These are phyloP conservation scores for Caenorhabditis imperialis DNA, from an alignment of 2,888 invertebrate genomes.

Conservation along the genomic window DNA sequence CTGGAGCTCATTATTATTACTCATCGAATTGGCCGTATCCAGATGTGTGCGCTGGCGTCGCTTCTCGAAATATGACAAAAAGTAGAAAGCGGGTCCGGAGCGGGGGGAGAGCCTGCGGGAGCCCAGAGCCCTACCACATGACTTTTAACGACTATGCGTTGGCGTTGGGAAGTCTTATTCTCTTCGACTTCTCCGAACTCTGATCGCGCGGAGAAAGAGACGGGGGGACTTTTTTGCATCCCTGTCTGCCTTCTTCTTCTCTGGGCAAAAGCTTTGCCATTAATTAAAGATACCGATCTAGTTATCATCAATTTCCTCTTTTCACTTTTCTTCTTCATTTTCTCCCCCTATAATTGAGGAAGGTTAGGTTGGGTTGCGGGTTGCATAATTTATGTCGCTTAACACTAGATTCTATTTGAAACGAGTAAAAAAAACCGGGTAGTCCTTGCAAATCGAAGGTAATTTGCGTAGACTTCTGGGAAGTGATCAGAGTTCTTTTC, in stretches of 20 bases:
- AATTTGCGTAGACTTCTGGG: conserved; percentile 15
- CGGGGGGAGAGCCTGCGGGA: conserved; percentile 13
- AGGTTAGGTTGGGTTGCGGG: conserved; percentile 4
- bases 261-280: conserved; percentile 1
- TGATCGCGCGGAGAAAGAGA: conserved; percentile 29
- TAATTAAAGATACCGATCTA: conserved; percentile 52
- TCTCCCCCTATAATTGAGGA: conserved; percentile 24
- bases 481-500: conserved; percentile 32
- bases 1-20: conserved; percentile 65
- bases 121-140: conserved; percentile 36
- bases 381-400: conserved; percentile 30
- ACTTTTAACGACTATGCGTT: conserved; percentile 56
- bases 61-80: conserved; percentile 53
- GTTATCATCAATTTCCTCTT: conserved; percentile 52
- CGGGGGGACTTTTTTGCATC: conserved; percentile 2
- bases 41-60: conserved; percentile 36
- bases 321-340: conserved; percentile 43
- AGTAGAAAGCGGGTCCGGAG: conserved; percentile 13
- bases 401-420: not conserved
- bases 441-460: conserved; percentile 15
- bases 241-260: conserved; percentile 17
- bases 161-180: conserved; percentile 22
- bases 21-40: conserved; percentile 62
- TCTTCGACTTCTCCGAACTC: conserved; percentile 25
- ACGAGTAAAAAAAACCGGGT: not conserved